Conservation (phyloP, 2,113 vertebrate species). For the Marcusenius ussheri region DNA sequence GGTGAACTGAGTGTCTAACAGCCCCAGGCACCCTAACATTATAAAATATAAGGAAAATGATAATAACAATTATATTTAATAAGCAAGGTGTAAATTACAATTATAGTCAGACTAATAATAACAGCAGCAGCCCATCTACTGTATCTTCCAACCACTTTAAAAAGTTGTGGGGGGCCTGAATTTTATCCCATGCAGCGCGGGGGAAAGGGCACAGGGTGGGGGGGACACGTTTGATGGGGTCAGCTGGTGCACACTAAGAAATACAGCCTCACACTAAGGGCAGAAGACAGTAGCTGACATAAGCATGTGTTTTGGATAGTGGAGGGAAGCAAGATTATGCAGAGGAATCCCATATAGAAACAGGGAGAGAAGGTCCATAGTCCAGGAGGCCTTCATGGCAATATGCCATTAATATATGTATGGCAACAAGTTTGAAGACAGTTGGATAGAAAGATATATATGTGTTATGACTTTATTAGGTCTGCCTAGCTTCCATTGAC, state of each 20-base stretch:
- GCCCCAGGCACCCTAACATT: neutral
- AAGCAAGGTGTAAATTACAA: neutral
- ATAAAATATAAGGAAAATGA: neutral
- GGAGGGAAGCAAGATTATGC: neutral
- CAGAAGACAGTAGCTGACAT: neutral
- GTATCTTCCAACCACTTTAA: neutral
- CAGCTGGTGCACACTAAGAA: neutral
- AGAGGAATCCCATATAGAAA: neutral
- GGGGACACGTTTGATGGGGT: neutral
- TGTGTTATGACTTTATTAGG: neutral
- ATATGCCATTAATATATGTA: neutral
- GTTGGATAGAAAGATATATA: neutral
- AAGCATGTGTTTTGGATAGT: neutral
- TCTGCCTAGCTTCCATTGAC: neutral
- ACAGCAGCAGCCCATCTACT: neutral
- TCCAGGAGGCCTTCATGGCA: neutral
- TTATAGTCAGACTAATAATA: neutral
- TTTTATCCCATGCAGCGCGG: neutral
- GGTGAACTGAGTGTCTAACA: neutral
- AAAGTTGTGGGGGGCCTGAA: neutral
- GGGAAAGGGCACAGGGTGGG: neutral
- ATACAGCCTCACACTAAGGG: neutral
- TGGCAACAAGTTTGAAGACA: neutral
- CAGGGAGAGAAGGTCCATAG: neutral
- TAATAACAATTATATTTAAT: neutral